Evolutionary conservation across 2,888 invertebrate genomes (phyloP).

Genomic region (Rhamphomyia laevipes): DNA sequence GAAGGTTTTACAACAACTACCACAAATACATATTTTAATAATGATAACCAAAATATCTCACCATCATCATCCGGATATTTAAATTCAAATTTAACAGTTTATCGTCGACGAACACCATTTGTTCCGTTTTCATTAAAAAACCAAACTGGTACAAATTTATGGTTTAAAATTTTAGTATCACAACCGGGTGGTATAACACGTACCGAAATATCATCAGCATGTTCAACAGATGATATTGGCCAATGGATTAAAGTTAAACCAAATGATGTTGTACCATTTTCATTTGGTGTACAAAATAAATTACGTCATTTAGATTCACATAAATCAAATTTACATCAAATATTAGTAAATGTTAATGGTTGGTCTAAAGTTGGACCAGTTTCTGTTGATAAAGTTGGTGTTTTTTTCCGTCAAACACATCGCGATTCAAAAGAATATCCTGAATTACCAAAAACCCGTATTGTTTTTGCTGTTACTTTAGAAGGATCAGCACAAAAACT

Average conservation of each 20-base stretch:
- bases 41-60: conserved; percentile 10
- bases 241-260: conserved; percentile 64
- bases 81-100: conserved; percentile 28
- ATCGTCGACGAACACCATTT: conserved; percentile 74
- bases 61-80: neutral
- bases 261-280: conserved; percentile 71
- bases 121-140: conserved; percentile 90
- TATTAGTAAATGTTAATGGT: conserved; percentile 79
- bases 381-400: conserved; percentile 90
- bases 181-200: conserved; percentile 48
- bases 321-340: conserved; percentile 69
- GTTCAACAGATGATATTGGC: conserved; percentile 26
- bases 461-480: conserved; percentile 83
- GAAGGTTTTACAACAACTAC: conserved; percentile 14
- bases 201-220: conserved; percentile 27
- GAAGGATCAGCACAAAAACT: conserved; percentile 92
- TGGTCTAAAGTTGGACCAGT: conserved; percentile 82
- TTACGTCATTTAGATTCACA: conserved; percentile 62
- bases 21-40: conserved; percentile 6
- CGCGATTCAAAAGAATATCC: conserved; percentile 24
- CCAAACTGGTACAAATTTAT: conserved; percentile 74
- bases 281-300: conserved; percentile 68
- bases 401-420: conserved; percentile 62
- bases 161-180: conserved; percentile 74
- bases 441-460: conserved; percentile 47